A percentile compares a stretch with the other conserved stretches of the same genome.
These are phyloP conservation scores for Papilio polytes DNA, from an alignment of 1,140 invertebrate genomes.

Conservation along the genomic window DNA sequence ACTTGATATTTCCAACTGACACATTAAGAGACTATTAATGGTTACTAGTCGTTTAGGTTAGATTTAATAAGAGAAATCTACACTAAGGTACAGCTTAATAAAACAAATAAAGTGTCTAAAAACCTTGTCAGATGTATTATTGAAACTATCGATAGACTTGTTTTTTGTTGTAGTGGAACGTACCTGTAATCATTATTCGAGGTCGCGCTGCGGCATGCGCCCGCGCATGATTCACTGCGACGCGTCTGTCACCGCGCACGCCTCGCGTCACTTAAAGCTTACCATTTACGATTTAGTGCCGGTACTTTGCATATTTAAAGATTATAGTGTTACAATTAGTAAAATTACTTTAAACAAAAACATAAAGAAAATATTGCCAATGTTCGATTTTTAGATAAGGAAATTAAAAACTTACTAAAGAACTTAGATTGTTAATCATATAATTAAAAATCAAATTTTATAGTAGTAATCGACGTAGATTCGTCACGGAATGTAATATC, in stretches of 20 bases:
- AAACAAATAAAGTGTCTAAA: too few relatives aligned
- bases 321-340: background rate
- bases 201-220: conserved; percentile 68
- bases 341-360: background rate
- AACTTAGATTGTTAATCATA: too few relatives aligned
- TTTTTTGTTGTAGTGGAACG: conserved; percentile 39
- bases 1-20: too few relatives aligned
- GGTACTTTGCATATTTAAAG: background rate
- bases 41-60: too few relatives aligned
- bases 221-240: conserved; percentile 68
- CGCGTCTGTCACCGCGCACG: conserved; percentile 50
- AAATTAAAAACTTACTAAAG: too few relatives aligned
- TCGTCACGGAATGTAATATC: too few relatives aligned
- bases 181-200: conserved; percentile 65
- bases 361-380: background rate
- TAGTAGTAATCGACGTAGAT: too few relatives aligned
- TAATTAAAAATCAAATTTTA: too few relatives aligned
- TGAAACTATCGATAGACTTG: conserved; percentile 36
- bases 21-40: too few relatives aligned
- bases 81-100: background rate
- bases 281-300: conserved; percentile 40
- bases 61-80: background rate
- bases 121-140: background rate
- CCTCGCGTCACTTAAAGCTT: conserved; percentile 47
- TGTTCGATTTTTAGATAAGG: too few relatives aligned